These are phyloP conservation scores for Mus spretus DNA, from an alignment of 2,797 vertebrate species.

Conservation along the genomic window DNA sequence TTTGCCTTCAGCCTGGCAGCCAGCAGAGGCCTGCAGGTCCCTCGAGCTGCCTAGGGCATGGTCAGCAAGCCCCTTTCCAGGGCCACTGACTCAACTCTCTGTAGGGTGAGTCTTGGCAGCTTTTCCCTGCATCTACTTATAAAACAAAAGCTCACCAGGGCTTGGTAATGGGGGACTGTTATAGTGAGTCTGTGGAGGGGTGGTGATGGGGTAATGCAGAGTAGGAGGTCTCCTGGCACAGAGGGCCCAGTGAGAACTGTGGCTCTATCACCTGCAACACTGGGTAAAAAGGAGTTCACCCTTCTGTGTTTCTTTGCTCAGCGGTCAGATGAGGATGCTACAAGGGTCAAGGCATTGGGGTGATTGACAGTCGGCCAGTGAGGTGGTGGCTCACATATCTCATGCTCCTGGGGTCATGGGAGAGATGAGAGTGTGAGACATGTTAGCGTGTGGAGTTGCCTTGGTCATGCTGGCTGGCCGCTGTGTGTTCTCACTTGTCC, in stretches of 20 bases:
- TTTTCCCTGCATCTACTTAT: neutral
- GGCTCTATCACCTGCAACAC: neutral
- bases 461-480: neutral
- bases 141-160: neutral
- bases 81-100: neutral
- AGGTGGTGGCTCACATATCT: neutral
- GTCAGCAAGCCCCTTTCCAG: neutral
- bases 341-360: neutral
- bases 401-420: fast-evolving
- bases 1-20: neutral
- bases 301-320: neutral
- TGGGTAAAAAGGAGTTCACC: neutral
- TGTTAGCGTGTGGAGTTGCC: fast-evolving
- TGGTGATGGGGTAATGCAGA: neutral
- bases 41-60: neutral
- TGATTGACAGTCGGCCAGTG: neutral
- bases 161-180: neutral
- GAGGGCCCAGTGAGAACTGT: neutral
- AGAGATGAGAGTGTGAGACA: neutral
- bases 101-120: neutral
- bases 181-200: neutral
- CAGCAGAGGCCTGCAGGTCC: neutral
- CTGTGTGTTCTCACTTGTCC: neutral
- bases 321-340: neutral
- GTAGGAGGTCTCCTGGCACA: fast-evolving